Base-by-base conservation (phyloP, 2,113 vertebrate species). In the Prochilodus magdalenae region DNA sequence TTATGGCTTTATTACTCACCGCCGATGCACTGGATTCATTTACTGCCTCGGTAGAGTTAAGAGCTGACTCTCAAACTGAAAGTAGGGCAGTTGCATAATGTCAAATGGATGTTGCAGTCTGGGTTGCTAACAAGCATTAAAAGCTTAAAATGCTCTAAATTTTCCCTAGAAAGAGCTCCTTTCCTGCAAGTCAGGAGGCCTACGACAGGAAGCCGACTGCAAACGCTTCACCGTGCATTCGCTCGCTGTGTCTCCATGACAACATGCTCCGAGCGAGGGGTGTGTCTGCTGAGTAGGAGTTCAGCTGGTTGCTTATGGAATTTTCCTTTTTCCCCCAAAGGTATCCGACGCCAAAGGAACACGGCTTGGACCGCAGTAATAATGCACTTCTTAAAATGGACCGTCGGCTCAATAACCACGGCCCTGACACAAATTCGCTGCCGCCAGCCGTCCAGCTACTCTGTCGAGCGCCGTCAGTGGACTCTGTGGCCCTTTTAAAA, bases 201-300 rank as follows among this genome's bases (percentile, higher is more conserved):
- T 75, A 75, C 66, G 77, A 78, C 84, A 86, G 87, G 84, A 86
- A 86, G 87, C 84, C 83, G 69, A 81, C 77, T 74, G 69, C 80
- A 60, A 44, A 81, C 77, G 74, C 82, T 84, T 81, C 66, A 80
- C 75, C 76, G 70, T 81, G 80, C 77, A 83, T 81, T 85, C 75
- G 47, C 83, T 83, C 77, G 73, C 36, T 20, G 71, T 67, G 79
- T 88, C 87, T 85, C 87, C 85, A 88, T 88, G 85, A 75, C 85
- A 88, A 86, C 85, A 30, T 75, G 78, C 72, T 85, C 75, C 24
- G 81, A 79, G 75, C 78, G 55, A 86, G 70, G 75, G 84, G 85
- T 83, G 75, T 79, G 83, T 80, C 75, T 72, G 62, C 77, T 85
- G 83, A 84, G 81, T 85, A 77, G 71, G 78, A 85, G 81, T 83